Evolutionary conservation across 2,888 invertebrate species (phyloP), one percentile per base, ranked within the genome.

Genomic region (Cynaeus angustus): DNA sequence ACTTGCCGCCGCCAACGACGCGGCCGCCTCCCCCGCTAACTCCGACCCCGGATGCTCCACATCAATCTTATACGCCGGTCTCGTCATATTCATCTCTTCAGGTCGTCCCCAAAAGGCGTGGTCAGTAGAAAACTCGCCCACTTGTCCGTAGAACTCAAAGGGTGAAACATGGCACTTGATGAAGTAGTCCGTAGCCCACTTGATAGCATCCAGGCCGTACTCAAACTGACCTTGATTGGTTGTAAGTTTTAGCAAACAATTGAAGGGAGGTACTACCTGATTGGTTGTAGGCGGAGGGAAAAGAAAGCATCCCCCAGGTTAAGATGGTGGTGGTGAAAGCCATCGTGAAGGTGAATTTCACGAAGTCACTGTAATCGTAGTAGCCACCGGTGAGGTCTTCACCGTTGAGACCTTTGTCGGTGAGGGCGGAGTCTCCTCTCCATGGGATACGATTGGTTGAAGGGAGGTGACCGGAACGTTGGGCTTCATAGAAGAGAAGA

Each of bases 61-160:
- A 70, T 88, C 87, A 55, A 90, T 87, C 79, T 88, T 89, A 78
- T 86, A 88, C 3, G 89, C 86, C 1, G 90, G 89, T 67, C 90
- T 83, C 0, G 84, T 83, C 82, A 86, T 88, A 66, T 87, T 88
- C 80, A 89, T 84, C 50, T 90, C 89, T 79, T 91, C 90, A 2
- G 90, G 89, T 53, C 90, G 83, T 1, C 89, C 89, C 90, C 90
- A 91, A 78, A 85, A 89, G 0, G 83, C 80, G 75, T 90, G 90
- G 77, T 90, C 90, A 9, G 85, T 77, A 12, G 83, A 79, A 62
- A 89, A 90, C 76, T 88, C 87, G 0, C 88, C 88, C 12, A 89
- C 88, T 83, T 89, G 88, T 0, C 87, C 88, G 75, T 89, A 89
- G 48, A 88, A 83, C 61, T 86, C 88, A 70, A 84, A 82, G 7